Evolutionary conservation across 1,140 invertebrate genomes (phyloP), one percentile per base, ranked within the genome.

Genomic region (Calephelis nemesis): DNA sequence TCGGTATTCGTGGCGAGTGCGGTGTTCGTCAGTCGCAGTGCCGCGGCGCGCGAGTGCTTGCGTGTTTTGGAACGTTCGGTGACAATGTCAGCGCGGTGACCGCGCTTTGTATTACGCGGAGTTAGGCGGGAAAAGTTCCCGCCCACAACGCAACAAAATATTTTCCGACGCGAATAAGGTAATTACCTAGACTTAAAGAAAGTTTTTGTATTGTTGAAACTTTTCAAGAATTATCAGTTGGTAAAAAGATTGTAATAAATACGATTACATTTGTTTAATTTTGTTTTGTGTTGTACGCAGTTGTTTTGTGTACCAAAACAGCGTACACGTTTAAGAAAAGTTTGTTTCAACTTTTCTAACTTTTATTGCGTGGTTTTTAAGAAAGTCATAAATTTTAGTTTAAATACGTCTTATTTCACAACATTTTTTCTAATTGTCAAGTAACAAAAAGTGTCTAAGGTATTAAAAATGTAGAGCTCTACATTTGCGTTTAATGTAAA

Each of bases 131-230:
- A 90, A 89, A 83, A 84, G 64, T 85, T 89, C 89, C 89, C 89
- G 89, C 89, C 87, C 79, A 82, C 78, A 80, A 84, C 70, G 63
- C 74, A 72, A 72, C 89, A 90, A 90, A 89, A 91, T 91, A 91
- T 91, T 91, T 88, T 91, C 89, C 74, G 89, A 91, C 86, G 89
- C 87, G 77, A 91, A 91, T 83, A 91, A 91, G 87, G 89, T 91
- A 87, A 84, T 74, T 70, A 52, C 64, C 47, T 30, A 63, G 12
- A 60, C 30, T 30, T 30, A 58, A 58, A 68, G 5, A 66, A 19
- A 19, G 62, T 48, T 47, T 47, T 45, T 42, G 12, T 48, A 65
- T 11, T 60, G 30, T 58, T 58, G 5, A 39, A 19, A 58, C 54
- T 30, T 58, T 30, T 58, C 10, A 30, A 19, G 15, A 4, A 45